Percentiles rank a stretch among this genome's conserved stretches.
phyloP scores from a whole-genome alignment of 2,888 invertebrate genomes.

The Aphrophora alni region DNA sequence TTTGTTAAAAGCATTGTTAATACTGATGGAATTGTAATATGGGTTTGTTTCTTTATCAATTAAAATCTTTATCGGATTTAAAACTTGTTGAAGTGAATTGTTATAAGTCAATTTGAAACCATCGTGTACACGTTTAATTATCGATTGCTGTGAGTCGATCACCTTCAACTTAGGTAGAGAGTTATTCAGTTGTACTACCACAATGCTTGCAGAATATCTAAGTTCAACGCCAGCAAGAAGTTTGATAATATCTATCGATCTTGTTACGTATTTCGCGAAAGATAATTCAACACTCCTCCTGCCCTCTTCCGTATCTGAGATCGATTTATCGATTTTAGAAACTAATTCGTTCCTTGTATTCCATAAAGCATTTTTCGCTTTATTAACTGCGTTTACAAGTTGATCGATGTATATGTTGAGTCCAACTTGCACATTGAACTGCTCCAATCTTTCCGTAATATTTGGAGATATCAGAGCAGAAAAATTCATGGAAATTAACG shows the following conservation, averaged over 20 bases:
- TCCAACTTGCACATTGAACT: background rate
- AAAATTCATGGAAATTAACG: background rate
- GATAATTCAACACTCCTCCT: background rate
- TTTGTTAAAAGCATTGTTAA: too few relatives aligned
- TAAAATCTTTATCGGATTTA: background rate
- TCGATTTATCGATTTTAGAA: background rate
- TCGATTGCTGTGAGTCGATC: background rate
- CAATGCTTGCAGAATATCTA: background rate
- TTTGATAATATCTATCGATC: background rate
- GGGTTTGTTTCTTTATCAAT: background rate
- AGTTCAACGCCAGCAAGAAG: background rate
- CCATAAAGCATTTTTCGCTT: background rate
- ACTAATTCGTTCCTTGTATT: background rate
- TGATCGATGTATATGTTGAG: background rate
- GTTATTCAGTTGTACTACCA: background rate
- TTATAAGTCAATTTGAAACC: background rate
- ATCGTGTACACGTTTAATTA: background rate
- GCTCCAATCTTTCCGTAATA: background rate
- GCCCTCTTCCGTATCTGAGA: too few relatives aligned
- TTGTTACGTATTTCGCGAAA: background rate
- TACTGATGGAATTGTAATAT: background rate
- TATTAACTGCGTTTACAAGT: background rate
- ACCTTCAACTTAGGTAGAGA: background rate
- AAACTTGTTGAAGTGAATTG: background rate
- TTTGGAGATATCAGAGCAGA: background rate